phyloP scores from a whole-genome alignment of 2,888 invertebrate genomes.

The Xanthia icteritia region DNA sequence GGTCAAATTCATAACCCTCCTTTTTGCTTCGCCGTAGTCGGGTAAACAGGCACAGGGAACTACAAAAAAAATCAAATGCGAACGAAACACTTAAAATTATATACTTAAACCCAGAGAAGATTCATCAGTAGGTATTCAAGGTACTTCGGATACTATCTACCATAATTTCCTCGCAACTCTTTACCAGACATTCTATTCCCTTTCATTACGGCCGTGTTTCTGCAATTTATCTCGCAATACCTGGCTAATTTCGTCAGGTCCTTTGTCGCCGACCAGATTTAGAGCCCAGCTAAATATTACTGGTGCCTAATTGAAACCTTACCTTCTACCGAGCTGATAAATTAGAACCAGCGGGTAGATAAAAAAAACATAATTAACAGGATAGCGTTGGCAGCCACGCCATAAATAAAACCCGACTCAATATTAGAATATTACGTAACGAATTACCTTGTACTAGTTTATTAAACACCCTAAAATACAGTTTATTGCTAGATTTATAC shows the following conservation, averaged over 20 bases:
- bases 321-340: slow-evolving; percentile 55
- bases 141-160: slow-evolving; percentile 1
- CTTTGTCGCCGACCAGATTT: slow-evolving; percentile 63
- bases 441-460: slow-evolving; percentile 44
- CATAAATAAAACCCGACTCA: slow-evolving; percentile 63
- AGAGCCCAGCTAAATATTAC: slow-evolving; percentile 60
- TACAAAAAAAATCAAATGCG: neutral
- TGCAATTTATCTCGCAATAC: slow-evolving; percentile 60
- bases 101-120: slow-evolving; percentile 16
- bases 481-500: slow-evolving; percentile 40
- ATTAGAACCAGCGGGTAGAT: slow-evolving; percentile 47
- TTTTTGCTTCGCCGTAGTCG: no score
- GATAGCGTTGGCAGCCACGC: slow-evolving; percentile 36
- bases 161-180: slow-evolving; percentile 35
- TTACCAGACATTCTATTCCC: slow-evolving; percentile 60
- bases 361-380: slow-evolving; percentile 64
- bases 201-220: slow-evolving; percentile 53
- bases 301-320: slow-evolving; percentile 63
- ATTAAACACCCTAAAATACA: slow-evolving; percentile 41
- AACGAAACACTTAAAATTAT: neutral
- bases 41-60: neutral
- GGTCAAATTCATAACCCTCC: no score
- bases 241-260: slow-evolving; percentile 63
- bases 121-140: slow-evolving; percentile 19
- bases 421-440: slow-evolving; percentile 60